phyloP scores from a whole-genome alignment of 2,888 invertebrate species.

The Spicauda simplicius region DNA sequence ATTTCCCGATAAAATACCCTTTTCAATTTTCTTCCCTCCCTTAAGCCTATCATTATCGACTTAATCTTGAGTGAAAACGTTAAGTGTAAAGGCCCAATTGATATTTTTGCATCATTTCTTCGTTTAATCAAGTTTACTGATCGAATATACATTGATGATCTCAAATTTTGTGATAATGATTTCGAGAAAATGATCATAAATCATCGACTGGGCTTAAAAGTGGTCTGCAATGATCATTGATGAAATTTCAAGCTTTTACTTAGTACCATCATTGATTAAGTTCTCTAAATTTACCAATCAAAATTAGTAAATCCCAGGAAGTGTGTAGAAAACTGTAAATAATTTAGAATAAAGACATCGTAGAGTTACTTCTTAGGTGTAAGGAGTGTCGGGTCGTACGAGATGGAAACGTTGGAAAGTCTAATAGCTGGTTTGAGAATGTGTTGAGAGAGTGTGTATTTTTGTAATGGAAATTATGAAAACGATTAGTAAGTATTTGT shows the following conservation, averaged over 20 bases:
- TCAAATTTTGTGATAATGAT: neutral
- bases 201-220: constrained; percentile 27
- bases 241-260: constrained; percentile 78
- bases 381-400: constrained; percentile 65
- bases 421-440: constrained; percentile 51
- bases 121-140: constrained; percentile 1
- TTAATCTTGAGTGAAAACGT: constrained; percentile 26
- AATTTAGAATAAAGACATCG: constrained; percentile 64
- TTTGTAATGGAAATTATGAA: constrained; percentile 74
- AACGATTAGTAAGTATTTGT: constrained; percentile 66
- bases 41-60: constrained; percentile 15
- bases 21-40: constrained; percentile 26
- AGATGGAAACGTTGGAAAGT: constrained; percentile 53
- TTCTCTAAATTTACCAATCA: constrained; percentile 54
- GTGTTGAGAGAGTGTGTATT: constrained; percentile 73
- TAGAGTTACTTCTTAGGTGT: constrained; percentile 65
- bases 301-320: constrained; percentile 69
- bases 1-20: constrained; percentile 23
- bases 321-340: constrained; percentile 78
- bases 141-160: neutral
- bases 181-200: constrained; percentile 5
- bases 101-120: constrained; percentile 8
- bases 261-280: constrained; percentile 61
- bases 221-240: constrained; percentile 72
- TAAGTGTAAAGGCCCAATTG: constrained; percentile 26